phyloP scores from a whole-genome alignment of 2,888 invertebrate genomes.

The Eustalomyia histrio region DNA sequence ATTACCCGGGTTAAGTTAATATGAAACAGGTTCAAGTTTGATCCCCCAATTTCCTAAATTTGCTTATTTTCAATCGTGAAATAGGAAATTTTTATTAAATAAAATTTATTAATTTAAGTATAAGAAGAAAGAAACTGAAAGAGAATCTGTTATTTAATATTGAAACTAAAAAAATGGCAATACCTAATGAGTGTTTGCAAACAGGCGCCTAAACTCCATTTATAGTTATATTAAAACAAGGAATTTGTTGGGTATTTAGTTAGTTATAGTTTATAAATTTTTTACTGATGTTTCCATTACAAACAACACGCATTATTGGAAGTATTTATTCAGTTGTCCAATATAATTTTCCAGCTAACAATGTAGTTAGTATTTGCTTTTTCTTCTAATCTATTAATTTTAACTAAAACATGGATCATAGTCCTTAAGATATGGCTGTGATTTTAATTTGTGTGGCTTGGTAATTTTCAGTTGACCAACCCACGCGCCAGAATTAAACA shows the following conservation, averaged over 20 bases:
- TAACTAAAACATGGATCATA: conserved; percentile 52
- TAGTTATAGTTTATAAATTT: conserved; percentile 27
- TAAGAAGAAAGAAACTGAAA: too few species aligned
- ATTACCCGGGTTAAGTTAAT: too few species aligned
- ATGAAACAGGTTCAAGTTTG: too few species aligned
- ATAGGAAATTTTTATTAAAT: too few species aligned
- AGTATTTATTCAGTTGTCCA: background rate
- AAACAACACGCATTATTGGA: conserved; percentile 64
- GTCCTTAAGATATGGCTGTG: conserved; percentile 55
- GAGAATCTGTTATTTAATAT: background rate
- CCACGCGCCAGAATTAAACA: conserved; percentile 61
- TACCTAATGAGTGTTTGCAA: background rate
- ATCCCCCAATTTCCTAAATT: too few species aligned
- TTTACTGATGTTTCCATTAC: conserved; percentile 21
- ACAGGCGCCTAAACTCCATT: background rate
- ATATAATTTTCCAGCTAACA: background rate
- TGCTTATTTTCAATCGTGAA: too few species aligned
- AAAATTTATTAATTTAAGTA: too few species aligned
- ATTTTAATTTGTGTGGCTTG: conserved; percentile 13
- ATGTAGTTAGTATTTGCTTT: conserved; percentile 19
- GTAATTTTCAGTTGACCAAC: conserved; percentile 64
- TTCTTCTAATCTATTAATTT: conserved; percentile 52
- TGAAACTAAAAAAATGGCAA: background rate
- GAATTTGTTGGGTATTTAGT: conserved; percentile 51
- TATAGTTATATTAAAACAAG: conserved; percentile 1